Base-by-base conservation (phyloP, 1,140 invertebrate genomes). In the Acromyrmex charruanus region DNA sequence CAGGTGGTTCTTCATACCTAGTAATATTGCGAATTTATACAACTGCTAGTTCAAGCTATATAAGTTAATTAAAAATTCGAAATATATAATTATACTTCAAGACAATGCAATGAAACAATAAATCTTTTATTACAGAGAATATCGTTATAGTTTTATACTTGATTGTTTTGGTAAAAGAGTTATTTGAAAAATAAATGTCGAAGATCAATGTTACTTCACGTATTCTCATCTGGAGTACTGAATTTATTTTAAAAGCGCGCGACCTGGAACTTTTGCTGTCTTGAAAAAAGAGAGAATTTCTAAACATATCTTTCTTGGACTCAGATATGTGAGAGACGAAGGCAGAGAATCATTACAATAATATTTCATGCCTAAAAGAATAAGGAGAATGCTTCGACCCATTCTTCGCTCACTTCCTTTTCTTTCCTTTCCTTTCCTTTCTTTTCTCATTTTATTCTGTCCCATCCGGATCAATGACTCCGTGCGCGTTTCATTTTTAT, bases 401-500 rank as follows among this genome's bases (percentile, higher is more conserved):
- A 16, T 74, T 44, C 31, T 61, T 63, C 51, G 66, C 14, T 69
- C 85, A 55, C 35, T 71, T 53, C 58, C 39, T 14, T 21, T 58
- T 66, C 44, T 2, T 12, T 21, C 66, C 79, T 31, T 12, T 21
- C 66, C 79, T 31, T 7, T 7, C 44, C 72, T 31, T 7, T 25
- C 44, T 3, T 16, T 35, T 65, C 44, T 65, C 53, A 58, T 58
- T 21, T 21, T 12, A 31, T 51, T 31, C 71, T 53, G 71, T 71
- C 51, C 35, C 14, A 44, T 88, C 61, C 51, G 28, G 77, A 79
- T 81, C 86, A 77, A 77, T 55, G 71, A 87, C 74, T 58, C 72
- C 44, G 39, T 85, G 59, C 44, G 39, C 87, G 51, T 79, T 87
- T 87, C 90, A 85, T 88, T 89, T 85, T 89, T 89, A 90, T 87